Conservation (phyloP, 2,888 invertebrate genomes). For the Acleris cristana region DNA sequence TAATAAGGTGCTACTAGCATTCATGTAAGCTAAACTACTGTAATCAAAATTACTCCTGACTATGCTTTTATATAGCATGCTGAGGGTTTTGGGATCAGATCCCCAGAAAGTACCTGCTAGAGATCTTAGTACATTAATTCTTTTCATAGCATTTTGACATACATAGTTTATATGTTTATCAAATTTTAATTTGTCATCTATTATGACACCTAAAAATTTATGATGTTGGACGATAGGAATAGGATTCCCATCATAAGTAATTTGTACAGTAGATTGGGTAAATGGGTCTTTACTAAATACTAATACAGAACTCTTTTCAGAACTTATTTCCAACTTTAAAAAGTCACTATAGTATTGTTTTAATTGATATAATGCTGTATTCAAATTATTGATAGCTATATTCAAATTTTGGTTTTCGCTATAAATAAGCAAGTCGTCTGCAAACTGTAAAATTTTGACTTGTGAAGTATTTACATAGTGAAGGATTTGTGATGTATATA, state of each 20-base stretch:
- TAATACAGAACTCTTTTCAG: too few species aligned
- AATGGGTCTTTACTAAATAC: conserved; percentile 7
- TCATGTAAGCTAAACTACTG: conserved; percentile 1
- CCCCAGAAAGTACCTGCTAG: too few species aligned
- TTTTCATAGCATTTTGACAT: too few species aligned
- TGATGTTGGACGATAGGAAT: not conserved
- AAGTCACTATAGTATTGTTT: not conserved
- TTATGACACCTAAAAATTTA: not conserved
- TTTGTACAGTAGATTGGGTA: not conserved
- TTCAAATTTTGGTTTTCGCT: conserved; percentile 1
- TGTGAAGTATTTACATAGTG: too few species aligned
- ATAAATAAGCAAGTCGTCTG: conserved; percentile 9
- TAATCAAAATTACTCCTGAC: too few species aligned
- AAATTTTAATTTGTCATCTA: not conserved
- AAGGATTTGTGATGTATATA: too few species aligned
- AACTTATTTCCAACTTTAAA: too few species aligned
- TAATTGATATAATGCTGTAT: not conserved
- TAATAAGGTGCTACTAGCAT: not conserved
- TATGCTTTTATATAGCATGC: too few species aligned
- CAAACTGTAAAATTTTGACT: conserved; percentile 8
- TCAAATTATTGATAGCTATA: not conserved
- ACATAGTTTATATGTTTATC: too few species aligned
- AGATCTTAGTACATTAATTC: too few species aligned
- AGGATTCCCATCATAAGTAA: not conserved
- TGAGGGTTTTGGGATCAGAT: too few species aligned